Conservation (phyloP, 1,140 invertebrate species). For the Planococcus citri region DNA sequence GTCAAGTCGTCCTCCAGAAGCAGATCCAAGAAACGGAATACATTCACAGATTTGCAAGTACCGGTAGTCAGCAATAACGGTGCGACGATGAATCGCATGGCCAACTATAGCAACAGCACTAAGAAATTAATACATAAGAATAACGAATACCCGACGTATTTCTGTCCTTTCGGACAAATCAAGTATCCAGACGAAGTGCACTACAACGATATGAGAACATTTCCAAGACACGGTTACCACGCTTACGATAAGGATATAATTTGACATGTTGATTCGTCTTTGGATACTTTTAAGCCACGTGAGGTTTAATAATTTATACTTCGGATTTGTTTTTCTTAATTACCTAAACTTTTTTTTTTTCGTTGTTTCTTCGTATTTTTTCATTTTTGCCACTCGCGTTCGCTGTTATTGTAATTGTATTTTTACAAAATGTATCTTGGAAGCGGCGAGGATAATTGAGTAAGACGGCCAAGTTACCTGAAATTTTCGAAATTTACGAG, state of each 20-base stretch:
- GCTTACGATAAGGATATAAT: conserved; percentile 10
- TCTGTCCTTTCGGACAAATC: conserved; percentile 23
- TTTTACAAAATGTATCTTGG: too few relatives aligned
- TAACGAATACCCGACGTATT: conserved; percentile 24
- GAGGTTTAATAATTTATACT: neutral
- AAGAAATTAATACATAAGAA: conserved; percentile 11
- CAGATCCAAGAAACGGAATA: conserved; percentile 14
- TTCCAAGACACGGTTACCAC: conserved; percentile 9
- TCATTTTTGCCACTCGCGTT: neutral
- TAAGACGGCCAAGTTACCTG: neutral
- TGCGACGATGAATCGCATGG: conserved; percentile 23
- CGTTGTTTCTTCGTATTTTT: neutral
- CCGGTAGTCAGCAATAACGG: conserved; percentile 27
- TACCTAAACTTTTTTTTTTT: neutral
- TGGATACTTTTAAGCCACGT: conserved; percentile 1
- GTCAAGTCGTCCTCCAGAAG: conserved; percentile 16
- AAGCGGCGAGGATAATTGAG: neutral
- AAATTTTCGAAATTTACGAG: too few relatives aligned
- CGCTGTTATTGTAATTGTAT: too few relatives aligned
- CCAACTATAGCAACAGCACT: conserved; percentile 27
- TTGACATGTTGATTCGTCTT: neutral
- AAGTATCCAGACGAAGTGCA: neutral
- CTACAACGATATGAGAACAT: conserved; percentile 3
- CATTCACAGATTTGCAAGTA: conserved; percentile 24
- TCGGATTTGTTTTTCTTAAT: too few relatives aligned